Evolutionary conservation across 2,888 invertebrate genomes (phyloP).

Genomic region (Lordiphosa fenestrarum): DNA sequence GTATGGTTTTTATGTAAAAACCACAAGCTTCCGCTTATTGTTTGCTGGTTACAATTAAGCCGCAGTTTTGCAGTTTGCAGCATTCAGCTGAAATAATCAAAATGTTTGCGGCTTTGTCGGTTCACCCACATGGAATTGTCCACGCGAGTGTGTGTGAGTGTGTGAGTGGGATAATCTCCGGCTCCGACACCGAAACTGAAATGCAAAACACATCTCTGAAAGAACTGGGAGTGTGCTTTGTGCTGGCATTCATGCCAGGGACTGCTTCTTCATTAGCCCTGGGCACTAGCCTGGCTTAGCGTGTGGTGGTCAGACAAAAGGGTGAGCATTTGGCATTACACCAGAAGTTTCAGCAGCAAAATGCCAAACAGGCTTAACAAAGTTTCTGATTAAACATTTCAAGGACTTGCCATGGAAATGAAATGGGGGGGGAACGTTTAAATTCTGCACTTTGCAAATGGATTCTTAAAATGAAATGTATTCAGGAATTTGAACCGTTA

Average conservation of each 20-base stretch:
- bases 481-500: too few species aligned
- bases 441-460: too few species aligned
- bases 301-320: conserved; percentile 12
- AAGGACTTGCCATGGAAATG: conserved; percentile 3
- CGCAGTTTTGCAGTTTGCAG: conserved; percentile 33
- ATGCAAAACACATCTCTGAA: conserved; percentile 3
- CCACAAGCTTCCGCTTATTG: conserved; percentile 61
- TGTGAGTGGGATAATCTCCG: conserved; percentile 16
- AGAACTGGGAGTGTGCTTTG: background rate
- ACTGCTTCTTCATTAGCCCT: conserved; percentile 33
- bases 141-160: background rate
- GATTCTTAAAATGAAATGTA: too few species aligned
- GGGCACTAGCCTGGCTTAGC: background rate
- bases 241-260: conserved; percentile 28
- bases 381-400: conserved; percentile 37
- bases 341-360: too few species aligned
- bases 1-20: too few species aligned
- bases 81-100: conserved; percentile 49
- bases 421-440: background rate
- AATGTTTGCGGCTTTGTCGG: conserved; percentile 55
- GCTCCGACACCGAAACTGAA: background rate
- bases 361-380: conserved; percentile 17
- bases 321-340: conserved; percentile 14
- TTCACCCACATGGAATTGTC: conserved; percentile 25
- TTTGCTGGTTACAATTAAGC: conserved; percentile 62